A percentile compares a stretch with the other conserved stretches of the same genome.
Evolutionary conservation across 2,113 vertebrate genomes (phyloP).

Genomic region (Callionymus lyra): DNA sequence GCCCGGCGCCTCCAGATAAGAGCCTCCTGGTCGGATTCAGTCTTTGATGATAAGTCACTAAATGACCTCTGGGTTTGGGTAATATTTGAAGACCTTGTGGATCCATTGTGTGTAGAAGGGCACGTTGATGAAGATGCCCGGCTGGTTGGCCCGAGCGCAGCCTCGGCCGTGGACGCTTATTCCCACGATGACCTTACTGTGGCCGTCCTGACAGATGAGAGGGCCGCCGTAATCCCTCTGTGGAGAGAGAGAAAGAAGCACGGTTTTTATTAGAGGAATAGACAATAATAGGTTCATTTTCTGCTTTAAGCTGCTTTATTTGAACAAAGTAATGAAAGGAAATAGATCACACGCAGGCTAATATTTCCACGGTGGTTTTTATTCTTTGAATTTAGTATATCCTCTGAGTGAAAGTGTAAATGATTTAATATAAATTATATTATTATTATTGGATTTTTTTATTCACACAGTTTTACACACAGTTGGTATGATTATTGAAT

Average conservation of each 20-base stretch:
- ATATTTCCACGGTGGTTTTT: too few species aligned
- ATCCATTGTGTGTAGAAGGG: conserved; percentile 93
- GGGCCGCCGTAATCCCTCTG: conserved; percentile 95
- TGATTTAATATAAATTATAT: too few species aligned
- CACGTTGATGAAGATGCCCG: conserved; percentile 88
- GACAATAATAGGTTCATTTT: not conserved
- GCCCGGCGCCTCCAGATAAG: conserved; percentile 11
- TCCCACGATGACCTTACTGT: conserved; percentile 83
- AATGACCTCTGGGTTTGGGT: conserved; percentile 48
- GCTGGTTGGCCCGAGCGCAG: conserved; percentile 84
- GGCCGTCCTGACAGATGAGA: conserved; percentile 88
- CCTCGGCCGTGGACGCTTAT: conserved; percentile 91
- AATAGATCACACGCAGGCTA: too few species aligned
- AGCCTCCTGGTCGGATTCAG: conserved; percentile 9
- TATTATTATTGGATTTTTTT: too few species aligned
- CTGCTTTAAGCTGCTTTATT: not conserved
- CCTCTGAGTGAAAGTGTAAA: too few species aligned
- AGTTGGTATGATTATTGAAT: too few species aligned
- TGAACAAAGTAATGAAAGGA: too few species aligned
- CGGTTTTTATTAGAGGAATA: not conserved
- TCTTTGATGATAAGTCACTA: conserved; percentile 17
- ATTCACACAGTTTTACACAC: too few species aligned
- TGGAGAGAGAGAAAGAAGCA: not conserved
- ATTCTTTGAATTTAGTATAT: too few species aligned
- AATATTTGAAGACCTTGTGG: conserved; percentile 80